Evolutionary conservation across 2,113 vertebrate species (phyloP).

Genomic region (Eira barbara): DNA sequence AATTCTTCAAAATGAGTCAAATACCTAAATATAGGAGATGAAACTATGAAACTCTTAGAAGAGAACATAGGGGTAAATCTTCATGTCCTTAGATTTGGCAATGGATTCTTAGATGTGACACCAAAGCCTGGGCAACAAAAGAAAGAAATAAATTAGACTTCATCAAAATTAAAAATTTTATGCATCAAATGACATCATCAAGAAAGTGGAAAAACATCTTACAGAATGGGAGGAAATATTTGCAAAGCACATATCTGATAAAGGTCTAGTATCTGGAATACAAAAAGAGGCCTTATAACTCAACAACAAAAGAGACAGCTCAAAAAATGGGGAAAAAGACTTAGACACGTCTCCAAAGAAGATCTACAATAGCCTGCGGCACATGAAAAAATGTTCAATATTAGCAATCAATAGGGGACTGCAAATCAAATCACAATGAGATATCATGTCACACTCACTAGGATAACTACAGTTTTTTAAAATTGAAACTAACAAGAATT

Average conservation of each 20-base stretch:
- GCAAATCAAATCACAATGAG: not conserved
- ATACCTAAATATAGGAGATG: not conserved
- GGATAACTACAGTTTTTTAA: not conserved
- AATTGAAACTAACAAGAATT: not conserved
- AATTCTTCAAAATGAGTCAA: not conserved
- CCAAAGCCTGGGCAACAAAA: not conserved
- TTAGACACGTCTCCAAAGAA: not conserved
- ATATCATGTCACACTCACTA: not conserved
- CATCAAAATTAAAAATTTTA: not conserved
- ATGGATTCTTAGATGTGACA: not conserved
- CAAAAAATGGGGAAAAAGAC: not conserved
- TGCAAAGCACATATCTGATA: not conserved
- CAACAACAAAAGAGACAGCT: not conserved
- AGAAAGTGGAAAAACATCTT: not conserved
- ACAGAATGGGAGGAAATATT: not conserved
- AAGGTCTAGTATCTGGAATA: not conserved
- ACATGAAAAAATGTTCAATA: not conserved
- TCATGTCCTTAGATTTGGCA: not conserved
- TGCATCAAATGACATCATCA: not conserved
- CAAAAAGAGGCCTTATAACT: not conserved
- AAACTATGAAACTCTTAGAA: not conserved
- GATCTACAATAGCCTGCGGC: not conserved
- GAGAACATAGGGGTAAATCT: not conserved
- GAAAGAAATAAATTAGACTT: not conserved
- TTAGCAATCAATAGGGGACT: not conserved